These are phyloP conservation scores for Drosophila aldrichi DNA, from an alignment of 2,888 invertebrate species.

Conservation along the genomic window DNA sequence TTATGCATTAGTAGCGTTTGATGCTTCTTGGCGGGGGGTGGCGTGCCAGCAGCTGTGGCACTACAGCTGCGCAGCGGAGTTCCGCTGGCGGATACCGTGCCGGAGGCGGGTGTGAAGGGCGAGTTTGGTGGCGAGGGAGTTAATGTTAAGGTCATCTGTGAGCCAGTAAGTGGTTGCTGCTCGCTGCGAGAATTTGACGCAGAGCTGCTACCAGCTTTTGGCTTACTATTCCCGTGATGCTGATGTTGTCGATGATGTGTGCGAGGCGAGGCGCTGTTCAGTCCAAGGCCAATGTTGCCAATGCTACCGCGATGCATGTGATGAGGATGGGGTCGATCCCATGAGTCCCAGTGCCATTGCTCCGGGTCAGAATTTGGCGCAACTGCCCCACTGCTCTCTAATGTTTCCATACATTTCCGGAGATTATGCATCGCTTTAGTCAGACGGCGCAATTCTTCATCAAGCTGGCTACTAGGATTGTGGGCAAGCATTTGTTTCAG, in stretches of 20 bases:
- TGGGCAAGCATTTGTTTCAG: slow-evolving; percentile 89
- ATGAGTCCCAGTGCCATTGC: slow-evolving; percentile 96
- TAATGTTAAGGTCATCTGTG: slow-evolving; percentile 81
- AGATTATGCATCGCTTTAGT: slow-evolving; percentile 94
- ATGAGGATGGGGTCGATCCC: slow-evolving; percentile 89
- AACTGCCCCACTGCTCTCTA: slow-evolving; percentile 49
- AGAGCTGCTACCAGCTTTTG: slow-evolving; percentile 25
- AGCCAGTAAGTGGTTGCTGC: slow-evolving; percentile 57
- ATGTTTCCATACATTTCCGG: slow-evolving; percentile 88
- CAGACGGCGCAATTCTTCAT: slow-evolving; percentile 93
- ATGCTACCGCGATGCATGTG: slow-evolving; percentile 83
- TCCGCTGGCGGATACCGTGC: slow-evolving; percentile 64
- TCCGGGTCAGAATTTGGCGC: slow-evolving; percentile 67
- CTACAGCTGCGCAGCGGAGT: slow-evolving; percentile 81
- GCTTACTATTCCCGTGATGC: slow-evolving; percentile 36
- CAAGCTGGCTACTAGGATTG: slow-evolving; percentile 86
- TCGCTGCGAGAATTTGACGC: slow-evolving; percentile 45
- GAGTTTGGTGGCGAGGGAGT: slow-evolving; percentile 85
- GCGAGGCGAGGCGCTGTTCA: slow-evolving; percentile 80
- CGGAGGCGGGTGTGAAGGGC: slow-evolving; percentile 77
- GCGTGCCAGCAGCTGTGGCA: slow-evolving; percentile 86
- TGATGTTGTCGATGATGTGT: slow-evolving; percentile 70
- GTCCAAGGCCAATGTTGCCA: slow-evolving; percentile 79
- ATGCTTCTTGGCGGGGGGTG: slow-evolving; percentile 92
- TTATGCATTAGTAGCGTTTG: slow-evolving; percentile 86